Percentiles rank a stretch among this genome's conserved stretches.
These are phyloP conservation scores for Onychomys torridus DNA, from an alignment of 2,797 vertebrate genomes.

Conservation along the genomic window DNA sequence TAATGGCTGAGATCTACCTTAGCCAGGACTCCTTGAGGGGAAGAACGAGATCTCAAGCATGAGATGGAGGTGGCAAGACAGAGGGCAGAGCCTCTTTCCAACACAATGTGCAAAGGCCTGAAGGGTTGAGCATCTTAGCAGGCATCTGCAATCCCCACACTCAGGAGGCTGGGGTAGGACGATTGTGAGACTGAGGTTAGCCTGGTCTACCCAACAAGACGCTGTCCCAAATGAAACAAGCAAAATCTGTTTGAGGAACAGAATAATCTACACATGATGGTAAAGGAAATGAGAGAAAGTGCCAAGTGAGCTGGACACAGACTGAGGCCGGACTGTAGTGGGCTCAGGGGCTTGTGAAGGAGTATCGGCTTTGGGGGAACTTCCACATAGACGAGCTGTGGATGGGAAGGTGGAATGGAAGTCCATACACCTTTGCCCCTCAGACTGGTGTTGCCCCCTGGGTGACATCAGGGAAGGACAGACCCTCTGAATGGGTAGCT, in stretches of 20 bases:
- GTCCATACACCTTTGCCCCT: too few species aligned
- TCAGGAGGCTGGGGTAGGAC: too few species aligned
- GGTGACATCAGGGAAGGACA: background rate
- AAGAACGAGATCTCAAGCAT: background rate
- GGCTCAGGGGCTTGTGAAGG: background rate
- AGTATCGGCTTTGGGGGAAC: background rate
- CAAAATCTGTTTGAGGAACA: background rate
- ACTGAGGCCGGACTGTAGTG: background rate
- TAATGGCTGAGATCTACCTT: rapidly evolving
- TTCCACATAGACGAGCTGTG: background rate
- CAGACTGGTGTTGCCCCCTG: background rate
- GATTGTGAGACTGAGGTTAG: too few species aligned
- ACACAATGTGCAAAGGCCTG: background rate
- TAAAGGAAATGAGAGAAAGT: too few species aligned
- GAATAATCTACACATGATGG: background rate
- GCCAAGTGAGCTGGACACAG: background rate
- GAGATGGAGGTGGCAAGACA: background rate
- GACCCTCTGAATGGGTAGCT: too few species aligned
- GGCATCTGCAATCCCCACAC: background rate
- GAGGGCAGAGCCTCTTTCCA: background rate
- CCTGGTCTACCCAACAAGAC: too few species aligned
- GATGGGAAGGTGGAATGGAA: background rate
- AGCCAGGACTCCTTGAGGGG: background rate
- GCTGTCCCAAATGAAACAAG: background rate
- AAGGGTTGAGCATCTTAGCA: background rate